These are phyloP conservation scores for Platysteira castanea DNA, from an alignment of 2,113 vertebrate species.

Conservation along the genomic window DNA sequence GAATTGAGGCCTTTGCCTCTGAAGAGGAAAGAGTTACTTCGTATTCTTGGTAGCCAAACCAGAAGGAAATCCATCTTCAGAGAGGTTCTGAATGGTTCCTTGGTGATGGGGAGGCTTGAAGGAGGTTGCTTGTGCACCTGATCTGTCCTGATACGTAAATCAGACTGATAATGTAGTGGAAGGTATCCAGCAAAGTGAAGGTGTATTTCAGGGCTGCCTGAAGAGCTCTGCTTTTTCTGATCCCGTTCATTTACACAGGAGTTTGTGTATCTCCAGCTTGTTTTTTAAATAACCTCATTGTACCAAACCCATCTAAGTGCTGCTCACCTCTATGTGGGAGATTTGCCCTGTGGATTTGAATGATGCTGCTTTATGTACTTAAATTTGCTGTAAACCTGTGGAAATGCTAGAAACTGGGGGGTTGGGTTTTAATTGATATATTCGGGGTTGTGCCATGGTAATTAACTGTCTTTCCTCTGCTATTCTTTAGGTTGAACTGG, in stretches of 20 bases:
- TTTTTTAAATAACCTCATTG: neutral
- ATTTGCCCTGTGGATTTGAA: neutral
- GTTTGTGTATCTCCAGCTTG: neutral
- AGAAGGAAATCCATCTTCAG: neutral
- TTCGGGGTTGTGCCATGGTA: neutral
- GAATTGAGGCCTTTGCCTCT: neutral
- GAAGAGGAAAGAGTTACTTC: neutral
- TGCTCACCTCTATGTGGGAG: neutral
- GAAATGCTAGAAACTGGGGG: neutral
- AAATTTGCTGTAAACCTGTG: neutral
- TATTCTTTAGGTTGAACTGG: conserved; percentile 80
- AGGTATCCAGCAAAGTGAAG: neutral
- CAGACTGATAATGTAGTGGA: neutral
- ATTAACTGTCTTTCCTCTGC: neutral
- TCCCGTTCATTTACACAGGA: neutral
- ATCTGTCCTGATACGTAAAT: neutral
- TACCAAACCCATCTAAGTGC: neutral
- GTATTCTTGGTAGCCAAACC: neutral
- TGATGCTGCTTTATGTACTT: neutral
- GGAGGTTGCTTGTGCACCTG: neutral
- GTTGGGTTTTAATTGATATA: neutral
- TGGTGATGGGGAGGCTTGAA: neutral
- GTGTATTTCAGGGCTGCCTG: neutral
- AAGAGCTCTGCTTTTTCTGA: neutral
- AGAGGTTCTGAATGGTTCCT: neutral